Percentiles rank a stretch among this genome's conserved stretches.
Evolutionary conservation across 2,888 invertebrate genomes (phyloP).

Genomic region (Callinectes sapidus): DNA sequence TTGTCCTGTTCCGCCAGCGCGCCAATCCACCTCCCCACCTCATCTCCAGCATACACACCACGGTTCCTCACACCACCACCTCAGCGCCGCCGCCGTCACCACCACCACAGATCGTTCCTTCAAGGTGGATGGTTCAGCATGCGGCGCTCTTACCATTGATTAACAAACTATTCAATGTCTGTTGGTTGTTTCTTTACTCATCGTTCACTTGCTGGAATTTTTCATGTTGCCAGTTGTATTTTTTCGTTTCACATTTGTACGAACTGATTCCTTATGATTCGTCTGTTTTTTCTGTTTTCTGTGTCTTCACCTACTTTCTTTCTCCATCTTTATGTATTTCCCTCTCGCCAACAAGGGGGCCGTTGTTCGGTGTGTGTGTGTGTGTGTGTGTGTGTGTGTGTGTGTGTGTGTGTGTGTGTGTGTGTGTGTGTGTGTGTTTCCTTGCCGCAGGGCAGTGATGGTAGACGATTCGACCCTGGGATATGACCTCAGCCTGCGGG

Average conservation of each 20-base stretch:
- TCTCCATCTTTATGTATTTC: neutral
- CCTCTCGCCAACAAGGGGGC: neutral
- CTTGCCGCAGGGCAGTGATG: conserved; percentile 30
- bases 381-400: neutral
- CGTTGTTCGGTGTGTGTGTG: neutral
- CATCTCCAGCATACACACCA: neutral
- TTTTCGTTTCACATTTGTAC: neutral
- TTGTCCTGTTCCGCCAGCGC: conserved; percentile 51
- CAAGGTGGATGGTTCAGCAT: neutral
- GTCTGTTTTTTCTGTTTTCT: neutral
- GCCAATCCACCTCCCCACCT: conserved; percentile 43
- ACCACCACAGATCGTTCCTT: neutral
- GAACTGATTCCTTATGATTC: neutral
- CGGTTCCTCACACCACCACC: neutral
- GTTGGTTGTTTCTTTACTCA: conserved; percentile 30
- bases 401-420: conserved; percentile 25
- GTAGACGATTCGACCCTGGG: conserved; percentile 23
- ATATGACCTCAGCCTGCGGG: conserved; percentile 7
- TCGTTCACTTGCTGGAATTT: conserved; percentile 20
- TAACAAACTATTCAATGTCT: conserved; percentile 22
- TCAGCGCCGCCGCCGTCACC: neutral
- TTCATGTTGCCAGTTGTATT: conserved; percentile 21
- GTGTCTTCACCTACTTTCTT: no score
- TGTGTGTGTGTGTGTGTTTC: conserved; percentile 26
- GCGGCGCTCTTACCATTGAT: neutral